Evolutionary conservation across 2,888 invertebrate species (phyloP).

Genomic region (Troides aeacus): DNA sequence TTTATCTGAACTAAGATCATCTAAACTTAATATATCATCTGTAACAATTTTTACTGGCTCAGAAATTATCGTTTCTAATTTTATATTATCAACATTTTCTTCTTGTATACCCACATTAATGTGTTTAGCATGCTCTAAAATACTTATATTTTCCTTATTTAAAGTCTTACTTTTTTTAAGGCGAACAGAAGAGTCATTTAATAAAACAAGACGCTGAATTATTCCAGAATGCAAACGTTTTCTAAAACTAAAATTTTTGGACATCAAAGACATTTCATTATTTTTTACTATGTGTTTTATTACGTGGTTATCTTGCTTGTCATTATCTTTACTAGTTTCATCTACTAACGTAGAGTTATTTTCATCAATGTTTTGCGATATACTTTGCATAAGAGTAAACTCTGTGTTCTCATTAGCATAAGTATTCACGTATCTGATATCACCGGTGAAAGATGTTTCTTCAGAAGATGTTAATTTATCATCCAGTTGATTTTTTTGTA

Average conservation of each 20-base stretch:
- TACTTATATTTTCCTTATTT: neutral
- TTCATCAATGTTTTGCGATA: neutral
- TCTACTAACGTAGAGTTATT: conserved; percentile 4
- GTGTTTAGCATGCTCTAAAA: neutral
- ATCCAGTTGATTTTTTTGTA: neutral
- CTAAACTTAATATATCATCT: neutral
- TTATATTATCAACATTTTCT: neutral
- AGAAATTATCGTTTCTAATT: neutral
- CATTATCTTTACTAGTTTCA: neutral
- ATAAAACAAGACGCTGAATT: conserved; percentile 58
- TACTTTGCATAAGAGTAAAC: neutral
- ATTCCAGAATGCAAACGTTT: conserved; percentile 62
- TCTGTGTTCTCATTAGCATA: neutral
- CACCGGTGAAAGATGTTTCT: neutral
- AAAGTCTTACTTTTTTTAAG: neutral
- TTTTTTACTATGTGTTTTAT: neutral
- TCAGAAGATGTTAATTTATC: neutral
- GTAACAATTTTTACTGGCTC: neutral
- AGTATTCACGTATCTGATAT: neutral
- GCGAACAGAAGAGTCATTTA: conserved; percentile 36
- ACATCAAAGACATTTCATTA: neutral
- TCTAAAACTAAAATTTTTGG: conserved; percentile 32
- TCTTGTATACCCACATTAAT: neutral
- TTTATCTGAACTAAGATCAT: neutral
- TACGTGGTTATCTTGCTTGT: neutral